Evolutionary conservation across 1,140 invertebrate species (phyloP), one percentile per base, ranked within the genome.

Genomic region (Brachionus angularis): DNA sequence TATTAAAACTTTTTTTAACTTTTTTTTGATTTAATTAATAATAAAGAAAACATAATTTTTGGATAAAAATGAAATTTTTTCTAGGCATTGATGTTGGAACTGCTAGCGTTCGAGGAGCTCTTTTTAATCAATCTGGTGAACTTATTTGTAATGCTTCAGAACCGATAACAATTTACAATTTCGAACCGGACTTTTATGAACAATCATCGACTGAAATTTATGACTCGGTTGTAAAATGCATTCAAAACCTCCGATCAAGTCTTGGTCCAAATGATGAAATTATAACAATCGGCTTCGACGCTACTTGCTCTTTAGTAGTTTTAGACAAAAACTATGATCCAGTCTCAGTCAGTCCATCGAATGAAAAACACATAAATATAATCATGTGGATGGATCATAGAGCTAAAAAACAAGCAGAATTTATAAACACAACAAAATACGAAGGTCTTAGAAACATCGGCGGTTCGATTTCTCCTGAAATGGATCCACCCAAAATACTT

Each of bases 361-460:
- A 85, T 7, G 80, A 85, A 39, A 77, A 85, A 76, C 83, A 87
- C 49, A 88, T 89, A 79, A 94, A 97, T 81, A 84, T 97, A 25
- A 90, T 97, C 33, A 86, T 96, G 80, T 98, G 94, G 94, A 89
- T 96, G 91, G 94, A 98, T 79, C 93, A 97, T 78, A 83, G 94
- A 75, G 93, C 93, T 2, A 81, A 85, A 18, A 78, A 85, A 47
- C 89, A 96, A 84, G 89, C 92, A 0, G 84, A 87, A 16, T 81
- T 86, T 18, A 95, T 97, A 12, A 96, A 95, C 78, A 83, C 82
- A 29, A 86, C 85, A 0, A 81, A 86, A 16, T 89, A 96, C 82
- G 49, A 75, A 23, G 85, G 93, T 8, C 83, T 97, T 0, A 85
- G 88, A 73, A 91, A 89, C 82, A 89, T 93, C 5, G 94, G 94